A percentile compares a stretch with the other conserved stretches of the same genome.
Conservation (phyloP, 30 jellyfish, hydroid and myxozoan species). For the Haliclystus octoradiatus region DNA sequence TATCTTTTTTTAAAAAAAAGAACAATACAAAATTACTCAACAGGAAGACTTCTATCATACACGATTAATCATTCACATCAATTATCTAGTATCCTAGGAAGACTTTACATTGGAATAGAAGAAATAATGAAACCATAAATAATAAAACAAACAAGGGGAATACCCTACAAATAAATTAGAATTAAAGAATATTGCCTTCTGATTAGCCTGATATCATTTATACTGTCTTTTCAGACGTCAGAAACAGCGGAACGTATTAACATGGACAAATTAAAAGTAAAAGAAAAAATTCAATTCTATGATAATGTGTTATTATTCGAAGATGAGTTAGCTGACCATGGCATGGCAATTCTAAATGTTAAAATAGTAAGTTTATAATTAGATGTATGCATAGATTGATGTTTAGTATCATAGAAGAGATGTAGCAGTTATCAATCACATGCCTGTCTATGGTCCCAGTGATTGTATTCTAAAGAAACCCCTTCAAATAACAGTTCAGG, state of each 20-base stretch:
- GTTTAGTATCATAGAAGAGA: not conserved
- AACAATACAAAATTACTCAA: too few species aligned
- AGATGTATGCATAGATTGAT: not conserved
- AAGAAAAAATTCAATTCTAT: conserved; percentile 66
- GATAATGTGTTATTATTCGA: conserved; percentile 65
- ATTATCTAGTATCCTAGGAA: too few species aligned
- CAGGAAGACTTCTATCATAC: too few species aligned
- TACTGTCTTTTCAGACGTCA: conserved; percentile 9
- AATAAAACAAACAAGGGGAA: too few species aligned
- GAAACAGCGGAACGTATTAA: conserved; percentile 68
- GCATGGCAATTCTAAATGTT: conserved; percentile 66
- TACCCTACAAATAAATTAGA: too few species aligned
- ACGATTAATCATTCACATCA: too few species aligned
- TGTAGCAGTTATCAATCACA: not conserved
- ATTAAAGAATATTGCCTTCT: too few species aligned
- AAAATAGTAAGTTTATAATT: conserved; percentile 49
- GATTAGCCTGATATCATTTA: not conserved
- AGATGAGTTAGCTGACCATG: conserved; percentile 95
- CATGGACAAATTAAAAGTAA: conserved; percentile 51
- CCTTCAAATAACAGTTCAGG: too few species aligned
- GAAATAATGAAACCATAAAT: too few species aligned
- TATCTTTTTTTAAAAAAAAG: too few species aligned
- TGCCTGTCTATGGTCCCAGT: not conserved
- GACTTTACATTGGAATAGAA: too few species aligned
- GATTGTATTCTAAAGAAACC: not conserved